phyloP scores from a whole-genome alignment of 2,888 invertebrate species.

The Cataglyphis altisquamis region DNA sequence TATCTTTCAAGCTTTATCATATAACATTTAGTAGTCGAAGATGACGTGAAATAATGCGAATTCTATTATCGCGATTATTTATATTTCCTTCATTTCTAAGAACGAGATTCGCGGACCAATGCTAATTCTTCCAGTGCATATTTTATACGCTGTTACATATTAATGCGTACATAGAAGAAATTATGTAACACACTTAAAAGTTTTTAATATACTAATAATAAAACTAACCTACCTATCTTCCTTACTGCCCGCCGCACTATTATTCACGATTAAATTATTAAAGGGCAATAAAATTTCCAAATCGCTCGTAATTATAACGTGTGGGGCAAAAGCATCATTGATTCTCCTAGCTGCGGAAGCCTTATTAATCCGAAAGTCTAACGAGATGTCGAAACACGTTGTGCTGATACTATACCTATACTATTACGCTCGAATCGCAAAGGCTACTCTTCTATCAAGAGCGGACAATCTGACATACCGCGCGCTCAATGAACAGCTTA shows the following conservation, averaged over 20 bases:
- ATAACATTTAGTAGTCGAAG: not conserved
- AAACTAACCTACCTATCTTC: not conserved
- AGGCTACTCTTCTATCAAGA: slow-evolving; percentile 62
- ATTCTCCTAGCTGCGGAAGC: not conserved
- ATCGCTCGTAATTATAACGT: slow-evolving; percentile 25
- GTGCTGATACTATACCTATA: slow-evolving; percentile 63
- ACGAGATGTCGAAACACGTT: slow-evolving; percentile 63
- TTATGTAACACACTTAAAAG: not conserved
- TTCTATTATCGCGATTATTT: slow-evolving; percentile 5
- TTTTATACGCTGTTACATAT: slow-evolving; percentile 13
- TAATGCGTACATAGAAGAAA: slow-evolving; percentile 4
- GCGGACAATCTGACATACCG: slow-evolving; percentile 70
- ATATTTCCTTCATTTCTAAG: not conserved
- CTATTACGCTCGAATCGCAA: slow-evolving; percentile 63
- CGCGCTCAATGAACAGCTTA: slow-evolving; percentile 71
- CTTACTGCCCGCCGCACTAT: not conserved
- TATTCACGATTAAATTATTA: slow-evolving; percentile 59
- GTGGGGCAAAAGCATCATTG: not conserved
- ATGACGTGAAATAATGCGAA: not conserved
- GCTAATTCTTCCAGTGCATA: not conserved
- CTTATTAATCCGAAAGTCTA: slow-evolving; percentile 37
- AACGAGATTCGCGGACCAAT: not conserved
- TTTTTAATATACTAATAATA: slow-evolving; percentile 20
- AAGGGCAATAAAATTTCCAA: slow-evolving; percentile 26
- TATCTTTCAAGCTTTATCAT: not conserved